A percentile compares a stretch with the other conserved stretches of the same genome.
Evolutionary conservation across 2,797 vertebrate genomes (phyloP).

Genomic region (Scolopax rusticola): DNA sequence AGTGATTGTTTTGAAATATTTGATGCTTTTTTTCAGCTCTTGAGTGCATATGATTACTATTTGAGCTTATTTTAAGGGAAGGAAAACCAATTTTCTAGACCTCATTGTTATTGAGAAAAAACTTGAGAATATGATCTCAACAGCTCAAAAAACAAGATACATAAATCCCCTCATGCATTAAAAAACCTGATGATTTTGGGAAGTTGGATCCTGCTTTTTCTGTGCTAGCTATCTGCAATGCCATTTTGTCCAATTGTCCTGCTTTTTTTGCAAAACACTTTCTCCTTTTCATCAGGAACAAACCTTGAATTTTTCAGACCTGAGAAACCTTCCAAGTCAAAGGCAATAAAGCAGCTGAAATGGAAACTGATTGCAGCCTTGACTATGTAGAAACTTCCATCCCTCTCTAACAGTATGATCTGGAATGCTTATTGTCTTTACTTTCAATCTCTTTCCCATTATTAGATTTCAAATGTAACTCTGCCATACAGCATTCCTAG

Average conservation of each 20-base stretch:
- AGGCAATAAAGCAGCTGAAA: background rate
- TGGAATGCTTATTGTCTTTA: slow-evolving; percentile 24
- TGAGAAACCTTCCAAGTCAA: background rate
- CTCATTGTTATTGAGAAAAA: slow-evolving; percentile 17
- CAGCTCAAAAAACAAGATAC: background rate
- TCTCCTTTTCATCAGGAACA: background rate
- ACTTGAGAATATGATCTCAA: background rate
- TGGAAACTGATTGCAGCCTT: slow-evolving; percentile 17
- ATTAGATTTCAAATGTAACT: slow-evolving; percentile 1
- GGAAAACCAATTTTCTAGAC: slow-evolving; percentile 8
- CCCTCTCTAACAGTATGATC: background rate
- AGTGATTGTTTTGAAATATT: slow-evolving; percentile 64
- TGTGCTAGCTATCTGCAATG: background rate
- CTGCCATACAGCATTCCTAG: background rate
- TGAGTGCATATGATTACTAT: background rate
- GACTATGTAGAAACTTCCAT: background rate
- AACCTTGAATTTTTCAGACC: slow-evolving; percentile 1
- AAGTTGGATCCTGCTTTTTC: background rate
- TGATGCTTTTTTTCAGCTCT: slow-evolving; percentile 49
- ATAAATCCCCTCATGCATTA: background rate
- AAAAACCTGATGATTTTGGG: background rate
- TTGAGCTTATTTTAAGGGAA: slow-evolving; percentile 31
- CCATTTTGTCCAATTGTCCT: background rate
- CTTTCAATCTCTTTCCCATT: background rate
- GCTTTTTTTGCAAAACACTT: background rate